Evolutionary conservation across 1,140 invertebrate genomes (phyloP).

Genomic region (Heliconius eleuchia): DNA sequence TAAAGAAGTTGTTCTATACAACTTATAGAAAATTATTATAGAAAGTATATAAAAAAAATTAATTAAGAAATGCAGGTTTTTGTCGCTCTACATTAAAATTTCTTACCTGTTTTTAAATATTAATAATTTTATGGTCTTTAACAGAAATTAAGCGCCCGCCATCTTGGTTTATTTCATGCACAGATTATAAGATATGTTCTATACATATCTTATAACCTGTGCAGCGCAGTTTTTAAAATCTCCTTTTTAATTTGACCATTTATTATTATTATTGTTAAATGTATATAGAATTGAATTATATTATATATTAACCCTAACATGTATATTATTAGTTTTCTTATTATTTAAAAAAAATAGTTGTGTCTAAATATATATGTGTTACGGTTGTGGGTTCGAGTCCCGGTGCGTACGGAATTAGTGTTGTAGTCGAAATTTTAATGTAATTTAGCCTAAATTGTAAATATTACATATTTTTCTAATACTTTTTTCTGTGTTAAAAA

Average conservation of each 20-base stretch:
- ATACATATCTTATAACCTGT: not conserved
- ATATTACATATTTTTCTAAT: slow-evolving; percentile 10
- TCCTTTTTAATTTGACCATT: not conserved
- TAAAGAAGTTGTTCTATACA: not conserved
- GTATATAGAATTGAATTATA: not conserved
- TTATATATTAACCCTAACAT: slow-evolving; percentile 5
- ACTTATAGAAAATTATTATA: too few relatives aligned
- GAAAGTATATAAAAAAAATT: too few relatives aligned
- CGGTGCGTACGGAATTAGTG: slow-evolving; percentile 11
- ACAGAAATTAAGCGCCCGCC: too few relatives aligned
- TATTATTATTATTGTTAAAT: not conserved
- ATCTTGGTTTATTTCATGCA: not conserved
- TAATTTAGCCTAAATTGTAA: slow-evolving; percentile 9
- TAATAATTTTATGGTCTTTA: too few relatives aligned
- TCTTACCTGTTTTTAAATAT: too few relatives aligned
- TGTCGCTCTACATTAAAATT: too few relatives aligned
- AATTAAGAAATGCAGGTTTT: too few relatives aligned
- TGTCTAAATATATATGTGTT: not conserved
- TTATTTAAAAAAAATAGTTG: not conserved
- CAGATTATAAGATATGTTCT: too few relatives aligned
- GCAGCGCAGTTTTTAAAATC: not conserved
- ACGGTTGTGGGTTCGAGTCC: slow-evolving; percentile 4
- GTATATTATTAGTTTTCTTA: not conserved
- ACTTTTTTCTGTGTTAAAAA: not conserved
- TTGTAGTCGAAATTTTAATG: slow-evolving; percentile 8